A percentile compares a stretch with the other conserved stretches of the same genome.
Evolutionary conservation across 2,888 invertebrate genomes (phyloP).

Genomic region (Hydrotaea diabolus): DNA sequence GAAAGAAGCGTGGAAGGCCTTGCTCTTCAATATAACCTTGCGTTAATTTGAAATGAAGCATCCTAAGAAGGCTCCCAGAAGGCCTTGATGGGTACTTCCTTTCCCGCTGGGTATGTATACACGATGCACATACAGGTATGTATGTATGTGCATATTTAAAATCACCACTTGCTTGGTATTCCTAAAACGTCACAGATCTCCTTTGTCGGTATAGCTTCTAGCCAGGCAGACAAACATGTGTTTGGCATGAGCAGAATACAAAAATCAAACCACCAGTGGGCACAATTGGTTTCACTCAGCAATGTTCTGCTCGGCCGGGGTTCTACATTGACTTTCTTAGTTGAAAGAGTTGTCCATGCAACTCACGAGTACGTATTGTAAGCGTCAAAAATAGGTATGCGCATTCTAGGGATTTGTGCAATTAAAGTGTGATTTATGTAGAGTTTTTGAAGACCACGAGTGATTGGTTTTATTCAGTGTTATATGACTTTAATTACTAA

Average conservation of each 20-base stretch:
- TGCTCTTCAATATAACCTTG: too few species aligned
- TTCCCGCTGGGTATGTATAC: neutral
- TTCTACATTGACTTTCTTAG: neutral
- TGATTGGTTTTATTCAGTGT: too few species aligned
- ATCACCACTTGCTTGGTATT: constrained; percentile 19
- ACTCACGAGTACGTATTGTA: neutral
- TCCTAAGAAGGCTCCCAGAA: too few species aligned
- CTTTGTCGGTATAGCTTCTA: constrained; percentile 19
- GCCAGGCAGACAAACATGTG: constrained; percentile 5
- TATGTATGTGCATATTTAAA: neutral
- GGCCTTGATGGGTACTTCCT: too few species aligned
- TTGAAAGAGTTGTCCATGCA: constrained; percentile 5
- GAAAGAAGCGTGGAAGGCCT: too few species aligned
- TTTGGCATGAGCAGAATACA: neutral
- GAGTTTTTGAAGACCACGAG: too few species aligned
- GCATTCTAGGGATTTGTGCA: too few species aligned
- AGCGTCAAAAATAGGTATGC: neutral
- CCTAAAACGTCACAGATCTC: neutral
- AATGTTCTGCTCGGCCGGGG: neutral
- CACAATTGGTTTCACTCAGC: neutral
- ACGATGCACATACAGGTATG: neutral
- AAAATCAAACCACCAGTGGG: neutral
- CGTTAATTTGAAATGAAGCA: too few species aligned
- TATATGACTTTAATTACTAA: too few species aligned
- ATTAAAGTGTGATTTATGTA: too few species aligned